Evolutionary conservation across 2,797 vertebrate genomes (phyloP).

Genomic region (Helostoma temminkii): DNA sequence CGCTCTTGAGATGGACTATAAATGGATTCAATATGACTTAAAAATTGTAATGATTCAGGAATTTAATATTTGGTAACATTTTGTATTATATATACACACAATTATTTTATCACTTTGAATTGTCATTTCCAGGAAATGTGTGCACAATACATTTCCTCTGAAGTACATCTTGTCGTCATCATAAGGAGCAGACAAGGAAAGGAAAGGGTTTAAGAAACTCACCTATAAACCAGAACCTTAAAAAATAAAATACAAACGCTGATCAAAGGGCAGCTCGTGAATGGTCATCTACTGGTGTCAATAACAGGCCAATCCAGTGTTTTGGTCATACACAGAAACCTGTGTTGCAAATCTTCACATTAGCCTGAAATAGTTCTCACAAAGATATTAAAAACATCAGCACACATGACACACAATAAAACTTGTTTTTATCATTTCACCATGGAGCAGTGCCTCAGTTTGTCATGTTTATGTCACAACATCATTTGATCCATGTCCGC

Average conservation of each 20-base stretch:
- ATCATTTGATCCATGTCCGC: not conserved
- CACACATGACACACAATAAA: constrained; percentile 9
- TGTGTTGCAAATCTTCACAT: not conserved
- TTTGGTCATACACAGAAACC: not conserved
- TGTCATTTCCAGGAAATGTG: too few species aligned
- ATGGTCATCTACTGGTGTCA: not conserved
- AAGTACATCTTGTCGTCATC: too few species aligned
- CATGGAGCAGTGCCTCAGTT: not conserved
- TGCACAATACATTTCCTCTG: too few species aligned
- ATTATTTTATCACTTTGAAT: too few species aligned
- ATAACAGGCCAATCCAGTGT: not conserved
- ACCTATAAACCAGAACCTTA: not conserved
- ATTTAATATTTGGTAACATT: too few species aligned
- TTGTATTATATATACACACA: too few species aligned
- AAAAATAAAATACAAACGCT: not conserved
- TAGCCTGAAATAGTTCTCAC: not conserved
- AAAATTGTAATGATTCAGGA: too few species aligned
- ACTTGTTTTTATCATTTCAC: constrained; percentile 18
- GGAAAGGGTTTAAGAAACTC: not conserved
- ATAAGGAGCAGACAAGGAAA: too few species aligned
- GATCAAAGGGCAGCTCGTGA: not conserved
- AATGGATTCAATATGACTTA: too few species aligned
- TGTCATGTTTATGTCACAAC: constrained; percentile 38
- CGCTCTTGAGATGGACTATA: too few species aligned
- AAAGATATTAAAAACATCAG: constrained; percentile 1